Base-by-base conservation (phyloP, 2,113 vertebrate species). In the Ornithorhynchus anatinus region DNA sequence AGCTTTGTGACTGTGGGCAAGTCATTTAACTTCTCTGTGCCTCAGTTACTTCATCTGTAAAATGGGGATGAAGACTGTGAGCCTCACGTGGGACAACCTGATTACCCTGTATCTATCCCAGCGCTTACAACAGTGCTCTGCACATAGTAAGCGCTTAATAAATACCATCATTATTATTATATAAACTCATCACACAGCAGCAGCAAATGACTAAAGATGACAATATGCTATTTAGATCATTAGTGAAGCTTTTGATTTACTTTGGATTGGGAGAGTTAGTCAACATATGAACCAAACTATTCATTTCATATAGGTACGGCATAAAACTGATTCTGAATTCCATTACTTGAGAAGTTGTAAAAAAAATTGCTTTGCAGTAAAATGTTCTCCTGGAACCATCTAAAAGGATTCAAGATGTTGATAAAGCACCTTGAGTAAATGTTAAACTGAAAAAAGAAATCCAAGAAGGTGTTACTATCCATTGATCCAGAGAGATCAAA, bases 311-410 rank as follows among this genome's bases (percentile, higher is more conserved):
- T 29, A 53, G 65, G 81, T 69, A 72, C 45, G 33, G 38, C 10
- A 53, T 81, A 67, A 79, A 75, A 72, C 56, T 22, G 77, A 79
- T 56, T 77, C 61, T 77, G 77, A 83, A 72, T 69, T 81, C 82
- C 66, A 75, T 81, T 66, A 72, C 66, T 79, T 85, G 81, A 69
- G 72, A 77, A 83, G 79, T n/a, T n/a, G n/a, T n/a, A n/a, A 77
- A 74, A 63, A 75, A 39, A 50, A 52, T 63, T 62, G 54, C 82
- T 81, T 80, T 54, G 62, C 63, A 82, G 59, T 71, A 81, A 72
- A 60, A 47, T 52, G 71, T 43, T n/a, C 72, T 1, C 17, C 72
- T 68, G 84, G 62, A 82, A 67, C 68, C 77, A 56, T 62, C 63
- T 51, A 63, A 48, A 63, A 57, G 65, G 65, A 58, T 69, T 53